These are phyloP conservation scores for Apis florea DNA, from an alignment of 1,140 invertebrate species.

Conservation along the genomic window DNA sequence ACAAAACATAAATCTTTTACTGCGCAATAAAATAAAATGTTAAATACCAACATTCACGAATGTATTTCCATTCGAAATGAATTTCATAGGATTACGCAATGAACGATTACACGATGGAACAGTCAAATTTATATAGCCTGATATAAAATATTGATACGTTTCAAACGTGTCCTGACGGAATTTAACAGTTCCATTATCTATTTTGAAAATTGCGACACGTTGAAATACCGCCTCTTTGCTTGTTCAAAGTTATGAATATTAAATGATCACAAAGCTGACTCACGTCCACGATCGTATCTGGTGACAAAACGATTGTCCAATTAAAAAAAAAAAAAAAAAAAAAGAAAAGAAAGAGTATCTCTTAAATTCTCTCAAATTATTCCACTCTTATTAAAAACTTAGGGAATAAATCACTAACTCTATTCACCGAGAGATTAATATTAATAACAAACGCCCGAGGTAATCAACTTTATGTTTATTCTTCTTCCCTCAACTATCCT, in stretches of 20 bases:
- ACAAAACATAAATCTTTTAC: not conserved
- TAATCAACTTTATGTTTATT: too few relatives aligned
- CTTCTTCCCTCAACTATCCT: too few relatives aligned
- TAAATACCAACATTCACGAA: not conserved
- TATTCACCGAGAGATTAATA: too few relatives aligned
- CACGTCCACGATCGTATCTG: not conserved
- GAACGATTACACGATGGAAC: not conserved
- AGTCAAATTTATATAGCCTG: not conserved
- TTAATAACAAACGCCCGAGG: too few relatives aligned
- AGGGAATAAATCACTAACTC: too few relatives aligned
- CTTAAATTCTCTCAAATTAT: too few relatives aligned
- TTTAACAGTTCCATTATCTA: not conserved
- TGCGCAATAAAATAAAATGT: not conserved
- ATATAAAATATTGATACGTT: not conserved
- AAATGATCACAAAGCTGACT: not conserved
- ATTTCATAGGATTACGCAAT: not conserved
- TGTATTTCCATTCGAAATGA: not conserved
- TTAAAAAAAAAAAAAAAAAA: not conserved
- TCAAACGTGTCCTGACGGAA: not conserved
- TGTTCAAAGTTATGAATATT: slow-evolving; percentile 8
- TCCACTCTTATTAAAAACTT: too few relatives aligned
- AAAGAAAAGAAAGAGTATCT: not conserved
- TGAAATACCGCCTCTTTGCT: not conserved
- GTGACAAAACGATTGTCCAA: not conserved
- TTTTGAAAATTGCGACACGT: not conserved